Evolutionary conservation across 2,888 invertebrate genomes (phyloP).

Genomic region (Sarcophaga rosellei): DNA sequence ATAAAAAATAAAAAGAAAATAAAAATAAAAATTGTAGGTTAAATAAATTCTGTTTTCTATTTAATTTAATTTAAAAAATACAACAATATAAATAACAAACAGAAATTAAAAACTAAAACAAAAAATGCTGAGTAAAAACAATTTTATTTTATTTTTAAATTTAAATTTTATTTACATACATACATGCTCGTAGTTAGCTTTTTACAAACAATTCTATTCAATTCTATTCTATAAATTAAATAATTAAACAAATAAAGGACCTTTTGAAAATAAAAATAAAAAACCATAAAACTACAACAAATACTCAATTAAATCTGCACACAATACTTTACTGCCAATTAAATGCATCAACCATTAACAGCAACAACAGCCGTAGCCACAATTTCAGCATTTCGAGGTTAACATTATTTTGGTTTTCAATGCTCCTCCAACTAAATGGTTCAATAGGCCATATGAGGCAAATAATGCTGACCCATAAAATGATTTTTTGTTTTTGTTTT

Average conservation of each 20-base stretch:
- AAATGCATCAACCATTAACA: not conserved
- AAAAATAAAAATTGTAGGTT: conserved; percentile 70
- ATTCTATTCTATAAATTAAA: conserved; percentile 7
- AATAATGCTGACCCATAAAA: not conserved
- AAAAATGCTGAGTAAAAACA: not conserved
- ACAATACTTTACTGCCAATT: not conserved
- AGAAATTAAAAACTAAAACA: not conserved
- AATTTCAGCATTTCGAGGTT: not conserved
- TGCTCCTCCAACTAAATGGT: not conserved
- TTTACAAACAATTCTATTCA: not conserved
- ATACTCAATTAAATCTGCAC: not conserved
- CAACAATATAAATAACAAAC: not conserved
- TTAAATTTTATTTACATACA: conserved; percentile 24
- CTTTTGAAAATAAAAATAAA: not conserved
- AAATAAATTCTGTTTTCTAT: conserved; percentile 56
- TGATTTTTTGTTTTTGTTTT: too few relatives aligned
- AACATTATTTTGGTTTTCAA: not conserved
- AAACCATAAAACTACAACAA: not conserved
- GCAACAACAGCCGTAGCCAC: not conserved
- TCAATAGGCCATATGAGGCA: not conserved
- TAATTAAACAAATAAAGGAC: not conserved
- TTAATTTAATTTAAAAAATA: conserved; percentile 29
- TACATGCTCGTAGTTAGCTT: conserved; percentile 48
- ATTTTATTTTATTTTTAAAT: not conserved
- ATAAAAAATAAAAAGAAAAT: conserved; percentile 69